Conservation (phyloP, 1,140 invertebrate genomes). For the Sitodiplosis mosellana region DNA sequence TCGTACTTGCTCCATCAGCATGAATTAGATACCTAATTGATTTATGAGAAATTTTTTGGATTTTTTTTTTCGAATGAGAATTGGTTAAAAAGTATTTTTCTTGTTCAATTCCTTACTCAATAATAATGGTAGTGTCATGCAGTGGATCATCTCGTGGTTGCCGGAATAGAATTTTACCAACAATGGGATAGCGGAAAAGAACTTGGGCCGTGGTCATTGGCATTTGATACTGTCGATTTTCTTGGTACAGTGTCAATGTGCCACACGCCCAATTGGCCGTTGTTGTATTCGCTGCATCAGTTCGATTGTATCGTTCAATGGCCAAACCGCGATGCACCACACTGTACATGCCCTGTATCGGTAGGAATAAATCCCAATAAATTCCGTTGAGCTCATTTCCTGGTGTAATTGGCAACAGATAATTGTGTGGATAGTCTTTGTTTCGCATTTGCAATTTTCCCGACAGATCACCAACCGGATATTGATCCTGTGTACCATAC, state of each 20-base stretch:
- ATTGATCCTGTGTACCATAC: slow-evolving; percentile 69
- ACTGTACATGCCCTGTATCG: slow-evolving; percentile 61
- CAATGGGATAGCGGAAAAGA: slow-evolving; percentile 67
- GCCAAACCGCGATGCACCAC: slow-evolving; percentile 67
- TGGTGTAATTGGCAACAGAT: slow-evolving; percentile 36
- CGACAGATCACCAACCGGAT: slow-evolving; percentile 72
- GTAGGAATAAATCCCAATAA: slow-evolving; percentile 73
- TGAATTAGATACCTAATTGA: slow-evolving; percentile 51
- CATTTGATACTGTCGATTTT: slow-evolving; percentile 44
- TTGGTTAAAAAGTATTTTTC: too few species aligned
- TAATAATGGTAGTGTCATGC: slow-evolving; percentile 59
- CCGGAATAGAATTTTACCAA: slow-evolving; percentile 68
- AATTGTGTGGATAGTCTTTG: slow-evolving; percentile 44
- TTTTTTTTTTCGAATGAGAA: too few species aligned
- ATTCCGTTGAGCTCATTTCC: slow-evolving; percentile 48
- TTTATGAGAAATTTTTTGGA: too few species aligned
- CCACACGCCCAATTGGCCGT: slow-evolving; percentile 46
- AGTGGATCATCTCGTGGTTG: slow-evolving; percentile 59
- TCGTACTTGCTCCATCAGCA: slow-evolving; percentile 62
- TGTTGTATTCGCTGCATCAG: slow-evolving; percentile 26
- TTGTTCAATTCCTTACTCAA: slow-evolving; percentile 13
- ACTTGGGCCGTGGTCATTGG: slow-evolving; percentile 54
- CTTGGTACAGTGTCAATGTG: slow-evolving; percentile 40
- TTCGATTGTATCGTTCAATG: slow-evolving; percentile 46
- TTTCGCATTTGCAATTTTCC: slow-evolving; percentile 65